Base-by-base conservation (phyloP, 2,888 invertebrate genomes). In the Pterostichus madidus region DNA sequence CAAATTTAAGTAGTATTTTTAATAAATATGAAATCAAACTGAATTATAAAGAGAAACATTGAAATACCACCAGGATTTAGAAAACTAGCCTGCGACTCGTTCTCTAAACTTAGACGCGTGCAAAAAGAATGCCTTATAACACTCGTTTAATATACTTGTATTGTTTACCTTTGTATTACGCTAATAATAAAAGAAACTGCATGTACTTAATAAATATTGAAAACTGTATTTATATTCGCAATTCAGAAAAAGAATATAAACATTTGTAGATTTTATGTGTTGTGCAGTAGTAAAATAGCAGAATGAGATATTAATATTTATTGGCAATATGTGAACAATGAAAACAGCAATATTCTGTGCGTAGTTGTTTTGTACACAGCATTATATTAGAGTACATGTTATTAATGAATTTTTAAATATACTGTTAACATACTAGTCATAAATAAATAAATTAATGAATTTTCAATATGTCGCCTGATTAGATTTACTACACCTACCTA, bases 391-490 rank as follows among this genome's bases (percentile, higher is more conserved):
- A 52, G n/a, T 52, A n/a, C 52, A 52, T 7, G 7, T 52, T 52
- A 52, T 52, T 52, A 52, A 52, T 52, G 52, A 1, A 52, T 52
- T 52, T 52, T 52, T n/a, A 13, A 52, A 52, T 52, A 52, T 52
- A 1, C 52, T 52, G 52, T 52, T 52, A 11, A 52, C 5, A 52
- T 5, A 52, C 52, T 7, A n/a, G 2, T 52, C 52, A 52, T 52
- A 52, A 13, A 52, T 52, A 7, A 7, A 8, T 39, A 2, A 24
- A 39, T 3, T 5, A 39, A 39, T 39, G 5, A 1, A 39, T 39
- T 39, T 39, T 39, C 39, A 39, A 39, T 39, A 39, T 39, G 1
- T 39, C 39, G 8, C 3, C 39, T 5, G 7, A 39, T 39, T 39
- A 39, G 2, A 39, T 39, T 39, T 39, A 39, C 39, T 39, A 39